These are phyloP conservation scores for Dendroctonus valens DNA, from an alignment of 1,140 invertebrate genomes.

Conservation along the genomic window DNA sequence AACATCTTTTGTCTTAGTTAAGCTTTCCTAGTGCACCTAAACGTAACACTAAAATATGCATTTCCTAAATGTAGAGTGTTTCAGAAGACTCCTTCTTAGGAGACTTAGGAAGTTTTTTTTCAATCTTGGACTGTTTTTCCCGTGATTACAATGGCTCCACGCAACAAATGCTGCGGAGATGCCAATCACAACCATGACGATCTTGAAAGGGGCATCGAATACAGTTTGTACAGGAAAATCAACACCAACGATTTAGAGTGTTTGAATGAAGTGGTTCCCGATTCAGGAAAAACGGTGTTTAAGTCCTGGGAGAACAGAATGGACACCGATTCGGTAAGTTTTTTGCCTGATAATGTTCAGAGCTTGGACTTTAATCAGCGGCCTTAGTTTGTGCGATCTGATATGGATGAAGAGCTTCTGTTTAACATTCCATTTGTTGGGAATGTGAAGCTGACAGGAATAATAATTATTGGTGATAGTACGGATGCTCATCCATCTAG, in stretches of 20 bases:
- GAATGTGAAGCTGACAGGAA: slow-evolving; percentile 91
- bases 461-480: slow-evolving; percentile 86
- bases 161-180: slow-evolving; percentile 48
- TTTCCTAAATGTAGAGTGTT: no score
- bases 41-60: no score
- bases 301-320: slow-evolving; percentile 89
- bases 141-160: slow-evolving; percentile 41
- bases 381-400: slow-evolving; percentile 86
- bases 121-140: no score
- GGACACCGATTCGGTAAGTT: slow-evolving; percentile 68
- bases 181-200: slow-evolving; percentile 50
- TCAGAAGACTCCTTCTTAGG: no score
- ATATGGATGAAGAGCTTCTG: slow-evolving; percentile 89
- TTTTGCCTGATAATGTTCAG: slow-evolving; percentile 19
- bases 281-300: slow-evolving; percentile 84
- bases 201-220: slow-evolving; percentile 78
- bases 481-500: slow-evolving; percentile 77
- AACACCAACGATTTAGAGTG: slow-evolving; percentile 86
- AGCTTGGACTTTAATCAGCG: slow-evolving; percentile 40
- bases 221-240: slow-evolving; percentile 88
- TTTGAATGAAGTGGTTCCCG: slow-evolving; percentile 84
- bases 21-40: no score
- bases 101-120: no score
- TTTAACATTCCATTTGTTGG: slow-evolving; percentile 97
- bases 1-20: no score